phyloP scores from a whole-genome alignment of 2,888 invertebrate genomes.

The Unio pictorum region DNA sequence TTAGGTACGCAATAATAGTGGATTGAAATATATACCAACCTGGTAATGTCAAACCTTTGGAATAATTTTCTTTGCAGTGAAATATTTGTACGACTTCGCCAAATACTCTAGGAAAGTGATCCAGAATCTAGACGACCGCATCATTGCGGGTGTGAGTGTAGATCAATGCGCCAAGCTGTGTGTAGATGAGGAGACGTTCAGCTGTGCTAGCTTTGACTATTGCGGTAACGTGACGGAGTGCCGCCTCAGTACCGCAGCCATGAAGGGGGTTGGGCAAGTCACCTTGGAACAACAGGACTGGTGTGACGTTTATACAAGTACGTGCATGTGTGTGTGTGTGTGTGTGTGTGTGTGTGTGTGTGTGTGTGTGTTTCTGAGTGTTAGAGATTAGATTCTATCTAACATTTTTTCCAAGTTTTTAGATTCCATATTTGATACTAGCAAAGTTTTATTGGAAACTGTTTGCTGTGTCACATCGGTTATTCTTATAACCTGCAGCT shows the following conservation, averaged over 20 bases:
- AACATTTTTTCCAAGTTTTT: no score
- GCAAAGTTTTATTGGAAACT: no score
- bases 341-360: no score
- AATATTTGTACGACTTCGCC: constrained; percentile 53
- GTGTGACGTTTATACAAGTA: constrained; percentile 55
- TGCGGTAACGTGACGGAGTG: constrained; percentile 56
- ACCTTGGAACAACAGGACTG: constrained; percentile 34
- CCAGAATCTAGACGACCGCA: constrained; percentile 37
- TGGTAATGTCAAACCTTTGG: background rate
- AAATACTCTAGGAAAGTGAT: constrained; percentile 26
- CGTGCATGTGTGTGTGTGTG: constrained; percentile 14
- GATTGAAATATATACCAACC: background rate
- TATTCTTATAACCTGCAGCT: no score
- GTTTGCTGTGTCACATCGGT: no score
- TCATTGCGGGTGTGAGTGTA: constrained; percentile 38
- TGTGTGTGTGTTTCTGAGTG: no score
- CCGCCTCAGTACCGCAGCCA: constrained; percentile 43
- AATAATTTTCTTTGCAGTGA: constrained; percentile 31
- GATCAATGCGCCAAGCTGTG: constrained; percentile 58
- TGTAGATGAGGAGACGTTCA: constrained; percentile 41
- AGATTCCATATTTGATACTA: no score
- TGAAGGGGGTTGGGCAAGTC: constrained; percentile 46
- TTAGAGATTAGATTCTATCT: no score
- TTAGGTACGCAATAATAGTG: background rate
- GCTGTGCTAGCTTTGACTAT: constrained; percentile 57